Conservation (phyloP, 2,888 invertebrate species). For the Eudasyphora cyanicolor region DNA sequence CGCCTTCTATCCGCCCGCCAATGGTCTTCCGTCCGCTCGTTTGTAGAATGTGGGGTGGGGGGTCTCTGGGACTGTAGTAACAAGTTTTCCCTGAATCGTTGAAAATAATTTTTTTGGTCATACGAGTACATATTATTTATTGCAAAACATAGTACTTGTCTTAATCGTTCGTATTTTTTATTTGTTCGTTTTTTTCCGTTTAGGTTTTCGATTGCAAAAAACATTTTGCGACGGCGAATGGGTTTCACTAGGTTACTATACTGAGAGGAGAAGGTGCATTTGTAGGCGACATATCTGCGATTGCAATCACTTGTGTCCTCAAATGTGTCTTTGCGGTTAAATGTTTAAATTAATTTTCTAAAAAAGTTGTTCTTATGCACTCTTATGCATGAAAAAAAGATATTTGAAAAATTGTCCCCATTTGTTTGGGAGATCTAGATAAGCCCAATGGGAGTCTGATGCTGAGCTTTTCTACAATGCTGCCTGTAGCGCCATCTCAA, state of each 20-base stretch:
- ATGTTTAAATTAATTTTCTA: neutral
- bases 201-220: neutral
- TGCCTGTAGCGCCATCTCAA: neutral
- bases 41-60: neutral
- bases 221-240: neutral
- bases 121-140: conserved; percentile 37
- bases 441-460: neutral
- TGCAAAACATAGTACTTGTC: neutral
- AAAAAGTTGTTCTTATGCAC: neutral
- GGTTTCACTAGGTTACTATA: neutral
- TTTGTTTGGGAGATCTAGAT: neutral
- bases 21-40: neutral
- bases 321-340: neutral
- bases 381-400: neutral
- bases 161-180: too few relatives aligned
- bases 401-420: neutral
- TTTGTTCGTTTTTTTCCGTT: neutral
- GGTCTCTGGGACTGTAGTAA: conserved; percentile 20
- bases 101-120: conserved; percentile 35
- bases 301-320: neutral
- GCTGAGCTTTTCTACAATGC: neutral
- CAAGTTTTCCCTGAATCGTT: conserved; percentile 60
- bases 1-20: neutral
- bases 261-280: too few relatives aligned
- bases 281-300: conserved; percentile 8